Conservation (phyloP, 2,113 vertebrate species). For the Beaufortia kweichowensis region DNA sequence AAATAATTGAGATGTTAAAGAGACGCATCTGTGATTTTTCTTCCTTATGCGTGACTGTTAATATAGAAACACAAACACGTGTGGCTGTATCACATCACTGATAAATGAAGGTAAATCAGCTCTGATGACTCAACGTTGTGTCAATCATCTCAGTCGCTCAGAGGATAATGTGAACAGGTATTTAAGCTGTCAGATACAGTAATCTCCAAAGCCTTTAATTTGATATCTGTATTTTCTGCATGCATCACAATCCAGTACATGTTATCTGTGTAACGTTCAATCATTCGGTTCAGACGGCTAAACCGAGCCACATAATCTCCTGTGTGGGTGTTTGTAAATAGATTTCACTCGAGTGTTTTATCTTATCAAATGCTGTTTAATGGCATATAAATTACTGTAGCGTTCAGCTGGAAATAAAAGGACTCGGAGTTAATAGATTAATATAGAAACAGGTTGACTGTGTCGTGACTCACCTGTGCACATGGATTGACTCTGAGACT, state of each 20-base stretch:
- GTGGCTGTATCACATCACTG: not conserved
- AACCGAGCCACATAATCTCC: not conserved
- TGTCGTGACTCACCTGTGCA: constrained; percentile 3
- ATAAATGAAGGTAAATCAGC: not conserved
- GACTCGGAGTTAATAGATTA: too few relatives aligned
- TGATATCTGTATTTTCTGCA: not conserved
- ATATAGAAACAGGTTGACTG: too few relatives aligned
- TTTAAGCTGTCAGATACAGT: constrained; percentile 2
- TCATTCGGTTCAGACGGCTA: not conserved
- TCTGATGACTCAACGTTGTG: not conserved
- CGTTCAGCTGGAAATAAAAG: not conserved
- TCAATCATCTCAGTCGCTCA: not conserved
- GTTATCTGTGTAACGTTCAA: not conserved
- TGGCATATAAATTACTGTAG: not conserved
- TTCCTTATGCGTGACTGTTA: too few relatives aligned
- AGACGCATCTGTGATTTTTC: too few relatives aligned
- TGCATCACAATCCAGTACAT: not conserved
- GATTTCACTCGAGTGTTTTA: constrained; percentile 24
- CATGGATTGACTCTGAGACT: constrained; percentile 7
- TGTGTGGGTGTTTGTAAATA: constrained; percentile 9
- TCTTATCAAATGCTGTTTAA: constrained; percentile 4
- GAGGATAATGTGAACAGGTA: not conserved
- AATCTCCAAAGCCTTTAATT: constrained; percentile 7
- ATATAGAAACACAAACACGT: too few relatives aligned
- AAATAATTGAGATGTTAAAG: too few relatives aligned